Percentiles rank a stretch among this genome's conserved stretches.
Conservation (phyloP, 2,113 vertebrate species). For the Benitochromis conjunctus region DNA sequence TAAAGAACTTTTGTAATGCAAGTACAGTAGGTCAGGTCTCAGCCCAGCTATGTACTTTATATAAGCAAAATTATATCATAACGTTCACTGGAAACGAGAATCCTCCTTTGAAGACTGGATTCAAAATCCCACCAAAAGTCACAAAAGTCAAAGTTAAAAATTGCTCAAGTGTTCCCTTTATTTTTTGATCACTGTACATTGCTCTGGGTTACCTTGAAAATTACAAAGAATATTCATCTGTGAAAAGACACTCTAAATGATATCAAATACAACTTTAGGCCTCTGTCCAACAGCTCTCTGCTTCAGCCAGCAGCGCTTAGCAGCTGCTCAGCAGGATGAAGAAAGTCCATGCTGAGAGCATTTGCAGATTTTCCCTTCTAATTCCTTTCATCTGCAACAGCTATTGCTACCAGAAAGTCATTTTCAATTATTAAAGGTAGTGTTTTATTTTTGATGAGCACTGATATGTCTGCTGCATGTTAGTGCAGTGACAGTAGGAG, state of each 20-base stretch:
- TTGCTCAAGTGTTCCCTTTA: neutral
- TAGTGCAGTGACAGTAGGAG: neutral
- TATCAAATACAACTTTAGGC: neutral
- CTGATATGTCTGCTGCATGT: conserved; percentile 35
- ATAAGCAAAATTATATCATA: neutral
- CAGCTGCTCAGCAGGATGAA: neutral
- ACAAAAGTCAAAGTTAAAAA: neutral
- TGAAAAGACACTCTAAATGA: neutral
- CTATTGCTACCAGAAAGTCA: conserved; percentile 5
- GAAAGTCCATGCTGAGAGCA: neutral
- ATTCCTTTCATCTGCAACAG: conserved; percentile 35
- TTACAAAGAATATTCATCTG: neutral
- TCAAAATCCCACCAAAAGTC: neutral
- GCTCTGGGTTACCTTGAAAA: neutral
- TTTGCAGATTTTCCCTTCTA: neutral
- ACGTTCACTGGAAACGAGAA: neutral
- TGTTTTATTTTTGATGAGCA: conserved; percentile 57
- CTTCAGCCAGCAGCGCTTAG: neutral
- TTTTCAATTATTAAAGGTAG: conserved; percentile 48
- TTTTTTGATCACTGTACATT: neutral
- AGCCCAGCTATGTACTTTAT: neutral
- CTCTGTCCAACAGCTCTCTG: neutral
- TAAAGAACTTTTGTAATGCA: neutral
- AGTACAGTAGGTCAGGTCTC: neutral
- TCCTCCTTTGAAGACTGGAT: neutral